Percentiles rank a stretch among this genome's conserved stretches.
Conservation (phyloP, 1,140 invertebrate genomes). For the Cydia splendana region DNA sequence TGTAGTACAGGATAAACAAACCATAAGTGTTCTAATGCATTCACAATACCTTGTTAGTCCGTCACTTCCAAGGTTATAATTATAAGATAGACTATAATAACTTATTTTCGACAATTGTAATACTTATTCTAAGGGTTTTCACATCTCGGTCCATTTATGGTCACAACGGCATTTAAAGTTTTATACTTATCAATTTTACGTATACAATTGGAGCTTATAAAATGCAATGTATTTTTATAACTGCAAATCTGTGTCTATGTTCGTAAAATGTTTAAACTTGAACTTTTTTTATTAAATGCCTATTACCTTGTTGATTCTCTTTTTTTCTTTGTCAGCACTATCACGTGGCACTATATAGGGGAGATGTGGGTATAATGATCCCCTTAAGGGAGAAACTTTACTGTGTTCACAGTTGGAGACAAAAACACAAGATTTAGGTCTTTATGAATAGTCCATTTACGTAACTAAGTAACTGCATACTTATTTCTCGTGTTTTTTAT, state of each 20-base stretch:
- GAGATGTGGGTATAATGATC: no score
- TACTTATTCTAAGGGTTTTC: slow-evolving; percentile 7
- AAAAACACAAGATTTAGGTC: no score
- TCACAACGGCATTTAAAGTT: slow-evolving; percentile 20
- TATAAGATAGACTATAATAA: slow-evolving; percentile 21
- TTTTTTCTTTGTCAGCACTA: no score
- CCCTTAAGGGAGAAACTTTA: no score
- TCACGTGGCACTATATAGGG: no score
- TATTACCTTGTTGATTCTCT: neutral
- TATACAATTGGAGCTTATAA: neutral
- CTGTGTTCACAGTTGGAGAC: no score
- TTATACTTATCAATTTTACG: neutral
- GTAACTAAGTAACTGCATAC: no score
- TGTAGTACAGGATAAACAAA: neutral
- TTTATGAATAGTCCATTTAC: no score
- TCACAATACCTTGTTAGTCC: neutral
- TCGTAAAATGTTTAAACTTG: neutral
- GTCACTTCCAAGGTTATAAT: neutral
- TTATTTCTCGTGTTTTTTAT: no score
- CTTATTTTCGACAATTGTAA: slow-evolving; percentile 21
- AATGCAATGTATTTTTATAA: slow-evolving; percentile 8
- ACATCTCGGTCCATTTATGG: neutral
- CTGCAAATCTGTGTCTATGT: neutral
- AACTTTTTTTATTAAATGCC: slow-evolving; percentile 5
- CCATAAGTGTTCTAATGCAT: neutral